Percentiles rank a stretch among this genome's conserved stretches.
Evolutionary conservation across 2,888 invertebrate species (phyloP).

Genomic region (Cabera pusaria): DNA sequence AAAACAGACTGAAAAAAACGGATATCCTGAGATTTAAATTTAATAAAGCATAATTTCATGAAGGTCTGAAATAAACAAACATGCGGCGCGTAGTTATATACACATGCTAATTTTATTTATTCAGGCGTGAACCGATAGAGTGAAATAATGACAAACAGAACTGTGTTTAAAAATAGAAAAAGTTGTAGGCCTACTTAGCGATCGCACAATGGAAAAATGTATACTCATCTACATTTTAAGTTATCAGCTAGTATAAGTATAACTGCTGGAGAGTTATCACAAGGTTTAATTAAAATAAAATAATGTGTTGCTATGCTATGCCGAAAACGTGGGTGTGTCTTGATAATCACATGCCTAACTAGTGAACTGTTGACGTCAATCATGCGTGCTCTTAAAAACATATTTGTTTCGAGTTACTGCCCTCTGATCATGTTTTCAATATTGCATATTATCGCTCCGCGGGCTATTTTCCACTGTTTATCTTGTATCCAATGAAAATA

Average conservation of each 20-base stretch:
- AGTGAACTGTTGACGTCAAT: slow-evolving; percentile 62
- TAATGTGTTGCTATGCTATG: slow-evolving; percentile 56
- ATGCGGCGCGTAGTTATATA: too few relatives aligned
- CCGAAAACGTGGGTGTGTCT: slow-evolving; percentile 74
- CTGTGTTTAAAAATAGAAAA: too few relatives aligned
- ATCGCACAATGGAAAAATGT: too few relatives aligned
- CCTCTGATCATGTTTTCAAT: slow-evolving; percentile 69
- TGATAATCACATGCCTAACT: slow-evolving; percentile 52
- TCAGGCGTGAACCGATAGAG: too few relatives aligned
- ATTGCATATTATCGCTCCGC: slow-evolving; percentile 57
- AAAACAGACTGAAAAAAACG: too few relatives aligned
- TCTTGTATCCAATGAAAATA: slow-evolving; percentile 77
- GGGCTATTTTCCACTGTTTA: slow-evolving; percentile 74
- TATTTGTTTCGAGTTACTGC: slow-evolving; percentile 66
- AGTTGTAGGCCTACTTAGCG: too few relatives aligned
- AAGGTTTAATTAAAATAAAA: slow-evolving; percentile 25
- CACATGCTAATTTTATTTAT: too few relatives aligned
- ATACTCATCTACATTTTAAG: too few relatives aligned
- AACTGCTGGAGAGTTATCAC: slow-evolving; percentile 18
- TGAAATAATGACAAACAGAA: too few relatives aligned
- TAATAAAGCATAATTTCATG: too few relatives aligned
- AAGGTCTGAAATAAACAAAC: too few relatives aligned
- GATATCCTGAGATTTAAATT: too few relatives aligned
- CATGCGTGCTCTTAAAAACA: slow-evolving; percentile 57
- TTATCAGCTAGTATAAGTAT: slow-evolving; percentile 13